Percentiles rank a stretch among this genome's conserved stretches.
Conservation (phyloP, 2,888 invertebrate species). For the Drosophila acutilabella region DNA sequence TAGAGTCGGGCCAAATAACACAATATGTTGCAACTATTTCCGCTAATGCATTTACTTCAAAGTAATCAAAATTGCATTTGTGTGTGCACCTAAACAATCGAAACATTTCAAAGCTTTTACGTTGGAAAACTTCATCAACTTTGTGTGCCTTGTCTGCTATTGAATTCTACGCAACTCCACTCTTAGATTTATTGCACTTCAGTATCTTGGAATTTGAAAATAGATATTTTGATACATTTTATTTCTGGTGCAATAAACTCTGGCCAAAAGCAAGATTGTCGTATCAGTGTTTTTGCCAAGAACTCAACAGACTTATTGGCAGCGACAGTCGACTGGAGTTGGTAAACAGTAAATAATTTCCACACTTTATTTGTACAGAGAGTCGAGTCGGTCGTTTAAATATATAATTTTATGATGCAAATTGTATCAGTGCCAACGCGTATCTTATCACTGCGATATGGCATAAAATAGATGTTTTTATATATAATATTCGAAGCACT, state of each 20-base stretch:
- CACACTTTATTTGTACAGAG: conserved; percentile 4
- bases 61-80: conserved; percentile 9
- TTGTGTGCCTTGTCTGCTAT: conserved; percentile 39
- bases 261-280: background rate
- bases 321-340: conserved; percentile 36
- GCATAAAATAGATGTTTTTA: conserved; percentile 56
- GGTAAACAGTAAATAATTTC: conserved; percentile 39
- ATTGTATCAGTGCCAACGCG: conserved; percentile 31
- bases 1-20: conserved; percentile 15
- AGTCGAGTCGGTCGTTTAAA: conserved; percentile 1
- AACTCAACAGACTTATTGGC: conserved; percentile 64
- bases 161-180: conserved; percentile 24
- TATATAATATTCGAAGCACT: conserved; percentile 26
- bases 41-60: conserved; percentile 40
- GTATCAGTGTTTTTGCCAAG: conserved; percentile 23
- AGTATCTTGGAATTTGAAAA: background rate
- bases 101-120: background rate
- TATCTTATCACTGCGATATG: conserved; percentile 61
- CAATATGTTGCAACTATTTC: conserved; percentile 36
- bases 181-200: conserved; percentile 26
- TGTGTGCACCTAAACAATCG: conserved; percentile 10
- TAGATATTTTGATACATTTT: background rate
- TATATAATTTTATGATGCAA: conserved; percentile 57
- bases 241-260: background rate
- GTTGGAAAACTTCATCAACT: too few species aligned